These are phyloP conservation scores for Acropora yongei DNA, from an alignment of 64 coral and sea anemone genomes.

Conservation along the genomic window DNA sequence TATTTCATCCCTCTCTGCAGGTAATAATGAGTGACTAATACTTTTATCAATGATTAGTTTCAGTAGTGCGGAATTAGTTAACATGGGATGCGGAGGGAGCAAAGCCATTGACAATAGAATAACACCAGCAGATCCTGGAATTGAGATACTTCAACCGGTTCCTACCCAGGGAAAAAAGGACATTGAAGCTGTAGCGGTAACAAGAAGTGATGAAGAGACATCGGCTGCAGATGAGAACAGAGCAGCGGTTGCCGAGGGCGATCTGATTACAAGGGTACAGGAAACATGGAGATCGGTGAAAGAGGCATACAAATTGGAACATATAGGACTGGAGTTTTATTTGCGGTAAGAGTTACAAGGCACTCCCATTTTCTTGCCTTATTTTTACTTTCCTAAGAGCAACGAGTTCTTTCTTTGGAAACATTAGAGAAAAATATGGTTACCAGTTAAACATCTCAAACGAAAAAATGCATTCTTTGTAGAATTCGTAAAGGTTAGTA, in stretches of 20 bases:
- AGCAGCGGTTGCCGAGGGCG: background rate
- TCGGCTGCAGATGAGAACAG: background rate
- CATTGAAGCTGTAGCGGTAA: background rate
- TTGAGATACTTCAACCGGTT: background rate
- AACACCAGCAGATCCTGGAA: background rate
- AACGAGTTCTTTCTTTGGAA: too few relatives aligned
- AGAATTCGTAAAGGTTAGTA: too few relatives aligned
- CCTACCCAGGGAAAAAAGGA: background rate
- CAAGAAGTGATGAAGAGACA: background rate
- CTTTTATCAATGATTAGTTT: background rate
- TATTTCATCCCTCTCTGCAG: background rate
- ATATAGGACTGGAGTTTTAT: conserved; percentile 38
- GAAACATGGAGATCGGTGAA: conserved; percentile 52
- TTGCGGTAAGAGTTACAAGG: background rate
- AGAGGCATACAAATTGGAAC: background rate
- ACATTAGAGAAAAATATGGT: too few relatives aligned
- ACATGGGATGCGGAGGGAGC: conserved; percentile 26
- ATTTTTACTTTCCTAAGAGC: background rate
- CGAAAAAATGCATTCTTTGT: too few relatives aligned
- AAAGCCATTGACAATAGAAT: background rate
- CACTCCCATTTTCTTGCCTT: background rate
- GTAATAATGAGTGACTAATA: background rate
- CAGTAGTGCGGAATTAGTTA: background rate
- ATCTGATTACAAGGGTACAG: conserved; percentile 31
- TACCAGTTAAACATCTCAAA: too few relatives aligned